phyloP scores from a whole-genome alignment of 2,113 vertebrate genomes.

The Geococcyx californianus region DNA sequence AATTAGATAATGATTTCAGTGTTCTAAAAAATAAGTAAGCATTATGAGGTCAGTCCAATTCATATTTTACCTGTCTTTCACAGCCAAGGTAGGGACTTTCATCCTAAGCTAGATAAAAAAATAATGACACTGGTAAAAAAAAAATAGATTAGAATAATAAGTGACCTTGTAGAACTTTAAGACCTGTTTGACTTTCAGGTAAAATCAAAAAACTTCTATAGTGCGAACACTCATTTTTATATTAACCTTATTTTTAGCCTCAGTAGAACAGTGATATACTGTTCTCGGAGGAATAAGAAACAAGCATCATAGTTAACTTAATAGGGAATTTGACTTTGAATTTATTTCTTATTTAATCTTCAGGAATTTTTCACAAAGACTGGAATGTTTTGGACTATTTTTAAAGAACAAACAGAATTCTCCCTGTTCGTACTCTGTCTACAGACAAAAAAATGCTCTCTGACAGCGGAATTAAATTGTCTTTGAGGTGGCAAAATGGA shows the following conservation, averaged over 20 bases:
- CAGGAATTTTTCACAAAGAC: constrained; percentile 74
- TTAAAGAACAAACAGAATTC: constrained; percentile 80
- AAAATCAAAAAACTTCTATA: constrained; percentile 57
- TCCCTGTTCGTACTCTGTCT: constrained; percentile 63
- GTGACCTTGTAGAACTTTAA: constrained; percentile 67
- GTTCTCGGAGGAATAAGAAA: constrained; percentile 76
- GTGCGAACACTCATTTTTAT: constrained; percentile 59
- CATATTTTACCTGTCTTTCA: neutral
- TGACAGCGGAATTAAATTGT: constrained; percentile 74
- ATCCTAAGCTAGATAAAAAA: neutral
- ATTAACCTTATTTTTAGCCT: constrained; percentile 72
- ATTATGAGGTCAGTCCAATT: neutral
- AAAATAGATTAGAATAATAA: constrained; percentile 47
- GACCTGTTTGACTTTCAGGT: constrained; percentile 71
- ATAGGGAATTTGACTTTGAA: constrained; percentile 78
- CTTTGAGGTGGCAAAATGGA: constrained; percentile 78
- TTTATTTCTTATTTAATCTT: constrained; percentile 76
- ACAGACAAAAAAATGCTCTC: constrained; percentile 71
- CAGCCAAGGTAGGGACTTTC: neutral
- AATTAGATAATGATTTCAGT: neutral
- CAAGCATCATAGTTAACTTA: constrained; percentile 71
- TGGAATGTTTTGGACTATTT: constrained; percentile 76
- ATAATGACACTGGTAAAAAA: constrained; percentile 1
- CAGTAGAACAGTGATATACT: constrained; percentile 58
- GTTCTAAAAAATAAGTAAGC: neutral